Evolutionary conservation across 1,140 invertebrate species (phyloP).

Genomic region (Drosophila virilis): DNA sequence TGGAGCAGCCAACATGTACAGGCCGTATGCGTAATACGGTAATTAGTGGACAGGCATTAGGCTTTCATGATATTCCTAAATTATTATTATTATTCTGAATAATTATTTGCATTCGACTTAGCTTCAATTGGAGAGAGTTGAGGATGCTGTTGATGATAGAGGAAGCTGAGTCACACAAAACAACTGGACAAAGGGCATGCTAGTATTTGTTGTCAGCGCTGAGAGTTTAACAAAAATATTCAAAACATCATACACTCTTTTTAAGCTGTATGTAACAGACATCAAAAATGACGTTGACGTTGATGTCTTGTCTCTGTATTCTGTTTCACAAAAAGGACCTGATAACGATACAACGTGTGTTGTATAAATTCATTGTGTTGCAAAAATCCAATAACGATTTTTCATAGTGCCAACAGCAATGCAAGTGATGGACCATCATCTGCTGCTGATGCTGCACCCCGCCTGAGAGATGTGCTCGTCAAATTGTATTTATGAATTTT

Average conservation of each 20-base stretch:
- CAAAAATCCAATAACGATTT: conserved; percentile 5
- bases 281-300: conserved; percentile 40
- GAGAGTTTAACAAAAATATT: conserved; percentile 65
- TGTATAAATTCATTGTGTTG: conserved; percentile 32
- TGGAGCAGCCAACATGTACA: neutral
- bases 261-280: conserved; percentile 4
- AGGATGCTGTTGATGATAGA: neutral
- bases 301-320: conserved; percentile 36
- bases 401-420: conserved; percentile 1
- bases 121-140: no score
- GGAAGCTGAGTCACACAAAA: neutral
- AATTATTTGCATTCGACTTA: conserved; percentile 64
- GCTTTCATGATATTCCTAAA: conserved; percentile 11
- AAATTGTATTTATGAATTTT: conserved; percentile 71
- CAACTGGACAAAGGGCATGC: conserved; percentile 2
- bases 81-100: conserved; percentile 66
- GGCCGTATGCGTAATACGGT: conserved; percentile 52
- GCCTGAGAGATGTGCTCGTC: conserved; percentile 58
- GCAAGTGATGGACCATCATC: conserved; percentile 1
- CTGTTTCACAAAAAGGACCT: conserved; percentile 19
- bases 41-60: conserved; percentile 32
- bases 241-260: conserved; percentile 41
- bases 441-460: conserved; percentile 14
- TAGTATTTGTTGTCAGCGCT: neutral
- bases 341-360: conserved; percentile 20